Conservation (phyloP, 2,888 invertebrate genomes). For the Hydriomena furcata region DNA sequence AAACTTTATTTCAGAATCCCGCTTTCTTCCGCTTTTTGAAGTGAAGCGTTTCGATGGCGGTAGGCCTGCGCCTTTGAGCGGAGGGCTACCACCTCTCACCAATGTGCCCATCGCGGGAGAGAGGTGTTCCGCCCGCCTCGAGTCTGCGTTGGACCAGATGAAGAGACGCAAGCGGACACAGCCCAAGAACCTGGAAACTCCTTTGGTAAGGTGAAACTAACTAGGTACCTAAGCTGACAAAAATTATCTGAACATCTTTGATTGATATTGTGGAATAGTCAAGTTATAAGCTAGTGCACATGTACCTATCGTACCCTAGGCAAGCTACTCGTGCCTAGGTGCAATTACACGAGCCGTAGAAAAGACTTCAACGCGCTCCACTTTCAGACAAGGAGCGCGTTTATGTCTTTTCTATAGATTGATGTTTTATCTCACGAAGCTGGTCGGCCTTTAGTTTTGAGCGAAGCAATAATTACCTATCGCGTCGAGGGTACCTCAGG, state of each 20-base stretch:
- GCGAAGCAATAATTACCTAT: no score
- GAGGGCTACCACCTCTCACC: conserved; percentile 64
- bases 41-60: conserved; percentile 67
- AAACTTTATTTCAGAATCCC: conserved; percentile 65
- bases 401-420: conserved; percentile 12
- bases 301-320: no score
- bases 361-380: conserved; percentile 1
- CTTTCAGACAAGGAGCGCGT: conserved; percentile 5
- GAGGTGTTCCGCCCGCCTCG: conserved; percentile 86
- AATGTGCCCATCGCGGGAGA: conserved; percentile 72
- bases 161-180: conserved; percentile 82
- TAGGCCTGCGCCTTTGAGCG: conserved; percentile 50
- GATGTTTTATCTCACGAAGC: no score
- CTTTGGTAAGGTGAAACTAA: conserved; percentile 64
- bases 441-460: no score
- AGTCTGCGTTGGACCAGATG: conserved; percentile 86
- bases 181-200: conserved; percentile 72
- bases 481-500: no score
- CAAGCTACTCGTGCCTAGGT: no score
- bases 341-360: background rate
- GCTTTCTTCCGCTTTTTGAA: conserved; percentile 73
- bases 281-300: no score
- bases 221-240: no score
- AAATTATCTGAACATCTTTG: no score
- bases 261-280: no score